These are phyloP conservation scores for Drosophila cognata DNA, from an alignment of 2,888 invertebrate genomes.

Conservation along the genomic window DNA sequence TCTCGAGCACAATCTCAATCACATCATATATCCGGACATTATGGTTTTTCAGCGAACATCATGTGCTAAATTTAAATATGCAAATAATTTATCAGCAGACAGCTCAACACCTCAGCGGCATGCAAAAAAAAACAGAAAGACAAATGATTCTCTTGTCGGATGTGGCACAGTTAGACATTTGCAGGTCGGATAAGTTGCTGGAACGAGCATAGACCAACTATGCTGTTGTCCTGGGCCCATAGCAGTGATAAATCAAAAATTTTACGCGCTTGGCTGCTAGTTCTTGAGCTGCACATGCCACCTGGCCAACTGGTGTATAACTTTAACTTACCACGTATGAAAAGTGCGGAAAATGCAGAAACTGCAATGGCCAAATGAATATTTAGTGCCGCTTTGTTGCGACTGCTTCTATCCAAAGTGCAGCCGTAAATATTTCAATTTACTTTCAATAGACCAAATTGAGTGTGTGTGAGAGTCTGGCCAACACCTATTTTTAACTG, in stretches of 20 bases:
- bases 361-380: constrained; percentile 50
- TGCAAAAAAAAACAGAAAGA: constrained; percentile 34
- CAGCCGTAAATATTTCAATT: constrained; percentile 75
- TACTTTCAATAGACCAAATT: constrained; percentile 63
- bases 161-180: constrained; percentile 13
- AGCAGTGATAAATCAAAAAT: constrained; percentile 76
- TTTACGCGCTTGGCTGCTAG: constrained; percentile 44
- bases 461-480: neutral
- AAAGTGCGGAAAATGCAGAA: constrained; percentile 5
- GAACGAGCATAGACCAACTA: constrained; percentile 8
- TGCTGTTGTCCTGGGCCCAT: constrained; percentile 10
- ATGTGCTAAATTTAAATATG: constrained; percentile 51
- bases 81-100: constrained; percentile 66
- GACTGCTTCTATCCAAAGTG: constrained; percentile 62
- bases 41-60: neutral
- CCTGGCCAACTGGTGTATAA: constrained; percentile 17
- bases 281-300: constrained; percentile 55
- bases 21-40: neutral
- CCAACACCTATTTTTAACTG: constrained; percentile 29
- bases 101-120: constrained; percentile 32
- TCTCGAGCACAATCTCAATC: neutral
- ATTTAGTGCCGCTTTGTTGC: constrained; percentile 61
- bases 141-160: constrained; percentile 61
- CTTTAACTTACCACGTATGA: neutral
- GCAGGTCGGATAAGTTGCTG: neutral